Base-by-base conservation (phyloP, 2,888 invertebrate species). In the Lypha dubia region DNA sequence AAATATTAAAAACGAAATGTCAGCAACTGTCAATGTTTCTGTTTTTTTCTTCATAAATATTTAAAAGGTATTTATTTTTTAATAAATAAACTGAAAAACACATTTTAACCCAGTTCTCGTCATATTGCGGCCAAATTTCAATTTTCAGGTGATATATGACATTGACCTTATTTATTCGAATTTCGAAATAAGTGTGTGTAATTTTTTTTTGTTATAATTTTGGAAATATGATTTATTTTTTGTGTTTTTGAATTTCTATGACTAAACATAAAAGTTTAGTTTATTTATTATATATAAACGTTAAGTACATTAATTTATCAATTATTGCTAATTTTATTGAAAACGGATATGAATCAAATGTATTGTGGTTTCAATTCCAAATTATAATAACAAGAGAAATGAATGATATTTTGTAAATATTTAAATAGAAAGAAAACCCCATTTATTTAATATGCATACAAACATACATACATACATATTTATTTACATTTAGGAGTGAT, bases 161-260 rank as follows among this genome's bases (percentile, higher is more conserved):
- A 80, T 80, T 80, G 80, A 53, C 67, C 80, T 65, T 46, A 79
- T 58, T 28, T 58, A 3, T 58, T 28, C n/a, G n/a, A n/a, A n/a
- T 28, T 28, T 28, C 2, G 5, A 28, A 4, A 28, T 5, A 28
- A 2, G 28, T 28, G 2, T 6, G 8, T 71, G 60, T 62, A 24
- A 17, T 35, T n/a, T n/a, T 49, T 38, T n/a, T n/a, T n/a, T n/a
- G n/a, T n/a, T n/a, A n/a, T n/a, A n/a, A n/a, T n/a, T 51, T 58
- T 58, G 8, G 7, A 35, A 35, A 17, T 35, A 38, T 38, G 15
- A n/a, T 44, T 44, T 44, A n/a, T n/a, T 44, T 28, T 28, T 28
- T 5, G 28, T 28, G 28, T 28, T 28, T 28, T 28, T 3, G 3
- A 38, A 46, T 46, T 13, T 32, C 58, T 56, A 56, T 76, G 35